Percentiles rank a stretch among this genome's conserved stretches.
phyloP scores from a whole-genome alignment of 1,140 invertebrate genomes.

The Caenorhabditis brenneri region DNA sequence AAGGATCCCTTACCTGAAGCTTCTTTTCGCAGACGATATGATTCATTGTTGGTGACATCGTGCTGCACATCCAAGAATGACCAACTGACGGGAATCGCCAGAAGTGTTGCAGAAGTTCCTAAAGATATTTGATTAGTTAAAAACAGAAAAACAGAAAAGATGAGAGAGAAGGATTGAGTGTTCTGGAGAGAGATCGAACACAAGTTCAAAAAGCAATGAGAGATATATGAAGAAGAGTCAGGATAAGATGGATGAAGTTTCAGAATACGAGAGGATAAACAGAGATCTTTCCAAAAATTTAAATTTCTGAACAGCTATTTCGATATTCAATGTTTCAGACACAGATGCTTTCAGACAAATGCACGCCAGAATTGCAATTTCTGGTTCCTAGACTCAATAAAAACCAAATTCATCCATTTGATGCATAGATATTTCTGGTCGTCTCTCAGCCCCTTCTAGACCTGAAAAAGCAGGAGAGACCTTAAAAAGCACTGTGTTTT shows the following conservation, averaged over 20 bases:
- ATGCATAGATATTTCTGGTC: not conserved
- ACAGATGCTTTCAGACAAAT: not conserved
- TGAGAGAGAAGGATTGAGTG: constrained; percentile 1
- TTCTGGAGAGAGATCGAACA: not conserved
- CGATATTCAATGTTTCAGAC: no score
- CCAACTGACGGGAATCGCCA: not conserved
- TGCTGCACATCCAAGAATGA: not conserved
- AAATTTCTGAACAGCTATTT: no score
- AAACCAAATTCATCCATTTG: not conserved
- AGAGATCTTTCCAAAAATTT: no score
- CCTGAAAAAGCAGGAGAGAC: not conserved
- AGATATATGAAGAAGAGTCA: not conserved
- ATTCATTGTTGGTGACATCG: not conserved
- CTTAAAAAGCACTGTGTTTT: constrained; percentile 38
- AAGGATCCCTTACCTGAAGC: not conserved
- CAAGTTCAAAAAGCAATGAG: no score
- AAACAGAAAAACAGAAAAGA: not conserved
- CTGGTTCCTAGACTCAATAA: not conserved
- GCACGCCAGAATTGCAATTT: no score
- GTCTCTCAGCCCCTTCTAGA: not conserved
- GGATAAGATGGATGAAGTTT: no score
- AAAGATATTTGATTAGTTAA: not conserved
- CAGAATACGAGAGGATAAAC: not conserved
- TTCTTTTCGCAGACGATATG: not conserved
- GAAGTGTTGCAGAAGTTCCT: not conserved